These are phyloP conservation scores for Sminthurinus aureus DNA, from an alignment of 2,888 invertebrate species.

Conservation along the genomic window DNA sequence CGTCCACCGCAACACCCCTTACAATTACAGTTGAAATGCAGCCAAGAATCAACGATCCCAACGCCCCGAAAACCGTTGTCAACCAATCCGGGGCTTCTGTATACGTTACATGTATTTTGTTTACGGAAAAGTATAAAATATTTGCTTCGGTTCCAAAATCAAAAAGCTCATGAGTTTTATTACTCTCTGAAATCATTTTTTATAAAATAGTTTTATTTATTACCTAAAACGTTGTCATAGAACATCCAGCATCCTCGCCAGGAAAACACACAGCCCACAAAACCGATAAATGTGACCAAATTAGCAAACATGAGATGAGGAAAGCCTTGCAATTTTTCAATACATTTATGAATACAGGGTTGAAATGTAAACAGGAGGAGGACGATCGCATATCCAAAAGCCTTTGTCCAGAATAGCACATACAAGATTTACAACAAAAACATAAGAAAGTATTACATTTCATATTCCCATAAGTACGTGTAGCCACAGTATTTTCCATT, in stretches of 20 bases:
- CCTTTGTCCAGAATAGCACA: conserved; percentile 63
- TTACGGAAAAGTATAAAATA: no score
- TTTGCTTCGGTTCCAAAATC: no score
- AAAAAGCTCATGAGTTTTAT: no score
- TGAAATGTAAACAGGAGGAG: conserved; percentile 77
- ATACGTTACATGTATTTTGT: not conserved
- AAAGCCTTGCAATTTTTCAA: conserved; percentile 73
- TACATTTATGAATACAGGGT: conserved; percentile 75
- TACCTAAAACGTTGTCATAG: conserved; percentile 57
- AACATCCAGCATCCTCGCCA: conserved; percentile 61
- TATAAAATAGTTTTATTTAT: conserved; percentile 30
- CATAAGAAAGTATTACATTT: no score
- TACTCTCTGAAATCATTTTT: no score
- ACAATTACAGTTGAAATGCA: conserved; percentile 88
- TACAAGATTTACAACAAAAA: no score
- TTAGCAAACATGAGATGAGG: conserved; percentile 77
- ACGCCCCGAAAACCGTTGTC: conserved; percentile 77
- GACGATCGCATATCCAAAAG: conserved; percentile 77
- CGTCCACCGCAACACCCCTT: conserved; percentile 87
- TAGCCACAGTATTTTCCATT: no score
- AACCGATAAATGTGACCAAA: conserved; percentile 73
- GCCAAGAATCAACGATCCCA: conserved; percentile 78
- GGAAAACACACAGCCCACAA: conserved; percentile 61
- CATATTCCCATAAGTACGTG: no score
- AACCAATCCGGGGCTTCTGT: conserved; percentile 78